Percentiles rank a stretch among this genome's conserved stretches.
Evolutionary conservation across 2,113 vertebrate genomes (phyloP).

Genomic region (Spilogale gracilis): DNA sequence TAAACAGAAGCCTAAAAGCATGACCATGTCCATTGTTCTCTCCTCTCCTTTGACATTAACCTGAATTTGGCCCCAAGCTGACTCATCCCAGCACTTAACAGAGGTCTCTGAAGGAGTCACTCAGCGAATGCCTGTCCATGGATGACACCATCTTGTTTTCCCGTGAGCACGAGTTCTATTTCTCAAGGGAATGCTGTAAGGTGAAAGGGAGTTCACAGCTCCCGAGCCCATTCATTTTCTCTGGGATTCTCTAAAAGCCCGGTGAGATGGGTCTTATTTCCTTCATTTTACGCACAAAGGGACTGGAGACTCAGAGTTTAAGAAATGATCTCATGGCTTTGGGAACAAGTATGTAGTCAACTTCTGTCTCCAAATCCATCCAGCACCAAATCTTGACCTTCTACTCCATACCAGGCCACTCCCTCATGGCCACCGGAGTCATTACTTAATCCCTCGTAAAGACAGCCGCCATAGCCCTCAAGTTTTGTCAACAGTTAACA

Average conservation of each 20-base stretch:
- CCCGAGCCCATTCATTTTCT: background rate
- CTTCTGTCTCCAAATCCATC: background rate
- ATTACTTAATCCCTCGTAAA: conserved; percentile 72
- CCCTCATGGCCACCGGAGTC: background rate
- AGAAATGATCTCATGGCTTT: conserved; percentile 33
- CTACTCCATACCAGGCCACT: background rate
- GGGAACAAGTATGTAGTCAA: background rate
- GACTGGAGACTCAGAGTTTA: conserved; percentile 55
- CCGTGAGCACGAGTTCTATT: background rate
- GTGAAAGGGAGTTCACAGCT: background rate
- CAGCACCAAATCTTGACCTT: background rate
- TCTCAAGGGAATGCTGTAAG: rapidly evolving
- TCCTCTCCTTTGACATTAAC: background rate
- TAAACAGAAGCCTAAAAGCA: background rate
- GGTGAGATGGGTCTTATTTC: background rate
- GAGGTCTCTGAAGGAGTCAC: background rate
- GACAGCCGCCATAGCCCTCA: conserved; percentile 40
- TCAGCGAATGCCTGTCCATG: background rate
- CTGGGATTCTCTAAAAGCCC: conserved; percentile 34
- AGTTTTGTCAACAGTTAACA: conserved; percentile 52
- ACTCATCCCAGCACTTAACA: background rate
- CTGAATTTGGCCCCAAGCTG: conserved; percentile 10
- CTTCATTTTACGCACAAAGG: conserved; percentile 9
- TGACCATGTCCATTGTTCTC: background rate
- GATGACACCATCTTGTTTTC: background rate